phyloP scores from a whole-genome alignment of 2,888 invertebrate genomes.

The Drosophila imparisetae region DNA sequence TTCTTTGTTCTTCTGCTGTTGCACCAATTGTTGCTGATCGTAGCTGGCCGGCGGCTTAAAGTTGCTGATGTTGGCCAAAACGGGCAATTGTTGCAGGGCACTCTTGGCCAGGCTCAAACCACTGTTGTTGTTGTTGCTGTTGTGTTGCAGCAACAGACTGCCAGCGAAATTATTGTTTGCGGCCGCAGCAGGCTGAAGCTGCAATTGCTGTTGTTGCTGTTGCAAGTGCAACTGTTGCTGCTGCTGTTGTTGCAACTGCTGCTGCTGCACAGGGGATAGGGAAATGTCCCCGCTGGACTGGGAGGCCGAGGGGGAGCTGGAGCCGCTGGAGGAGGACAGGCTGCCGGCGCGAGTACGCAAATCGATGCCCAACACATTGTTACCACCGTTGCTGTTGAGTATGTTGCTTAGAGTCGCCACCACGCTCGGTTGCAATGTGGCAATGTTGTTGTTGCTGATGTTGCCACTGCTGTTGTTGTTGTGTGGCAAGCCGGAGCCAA shows the following conservation, averaged over 20 bases:
- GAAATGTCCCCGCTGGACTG: slow-evolving; percentile 90
- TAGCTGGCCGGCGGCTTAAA: slow-evolving; percentile 76
- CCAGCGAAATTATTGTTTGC: slow-evolving; percentile 37
- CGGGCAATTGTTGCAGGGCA: slow-evolving; percentile 45
- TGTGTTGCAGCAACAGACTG: slow-evolving; percentile 50
- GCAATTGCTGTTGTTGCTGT: slow-evolving; percentile 45
- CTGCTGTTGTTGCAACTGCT: slow-evolving; percentile 60
- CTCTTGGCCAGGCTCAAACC: slow-evolving; percentile 65
- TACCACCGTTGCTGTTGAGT: slow-evolving; percentile 49
- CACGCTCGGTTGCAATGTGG: slow-evolving; percentile 59
- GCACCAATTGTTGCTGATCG: slow-evolving; percentile 82
- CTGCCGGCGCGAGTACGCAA: slow-evolving; percentile 90
- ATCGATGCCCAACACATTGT: slow-evolving; percentile 82
- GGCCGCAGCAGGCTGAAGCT: slow-evolving; percentile 14
- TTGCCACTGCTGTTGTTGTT: slow-evolving; percentile 39
- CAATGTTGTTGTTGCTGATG: slow-evolving; percentile 14
- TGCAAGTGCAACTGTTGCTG: slow-evolving; percentile 38
- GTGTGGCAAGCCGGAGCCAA: slow-evolving; percentile 81
- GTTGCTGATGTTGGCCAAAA: slow-evolving; percentile 70
- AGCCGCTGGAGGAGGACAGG: slow-evolving; percentile 91
- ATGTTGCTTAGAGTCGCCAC: slow-evolving; percentile 69
- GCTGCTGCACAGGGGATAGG: slow-evolving; percentile 76
- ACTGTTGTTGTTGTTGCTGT: slow-evolving; percentile 36
- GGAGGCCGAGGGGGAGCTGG: slow-evolving; percentile 91
- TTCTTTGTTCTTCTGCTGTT: slow-evolving; percentile 89